phyloP scores from a whole-genome alignment of 2,888 invertebrate species.

The Thelaira solivaga region DNA sequence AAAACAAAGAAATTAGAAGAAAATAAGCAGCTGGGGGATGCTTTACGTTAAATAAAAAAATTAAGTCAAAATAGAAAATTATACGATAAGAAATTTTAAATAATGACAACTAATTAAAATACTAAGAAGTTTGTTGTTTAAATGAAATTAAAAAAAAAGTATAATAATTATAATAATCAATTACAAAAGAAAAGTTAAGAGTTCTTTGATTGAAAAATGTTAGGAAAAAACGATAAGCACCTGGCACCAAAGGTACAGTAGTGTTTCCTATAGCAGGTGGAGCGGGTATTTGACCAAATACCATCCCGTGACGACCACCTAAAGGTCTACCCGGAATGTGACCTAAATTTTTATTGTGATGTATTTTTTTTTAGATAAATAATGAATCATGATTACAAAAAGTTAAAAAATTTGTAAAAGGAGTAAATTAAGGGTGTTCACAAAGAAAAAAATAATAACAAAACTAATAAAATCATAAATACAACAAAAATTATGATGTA shows the following conservation, averaged over 20 bases:
- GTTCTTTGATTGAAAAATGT: slow-evolving; percentile 53
- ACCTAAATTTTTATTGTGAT: slow-evolving; percentile 77
- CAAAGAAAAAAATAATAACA: slow-evolving; percentile 11
- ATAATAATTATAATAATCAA: too few species aligned
- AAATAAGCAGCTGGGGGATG: slow-evolving; percentile 47
- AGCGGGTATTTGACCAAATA: slow-evolving; percentile 80
- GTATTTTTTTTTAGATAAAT: slow-evolving; percentile 60
- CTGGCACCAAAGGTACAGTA: slow-evolving; percentile 79
- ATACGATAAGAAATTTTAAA: slow-evolving; percentile 18
- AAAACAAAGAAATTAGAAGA: background rate
- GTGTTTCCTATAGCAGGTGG: slow-evolving; percentile 77
- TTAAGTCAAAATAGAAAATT: slow-evolving; percentile 29
- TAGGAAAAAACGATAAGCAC: slow-evolving; percentile 76
- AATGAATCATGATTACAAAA: slow-evolving; percentile 60
- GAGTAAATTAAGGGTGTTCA: slow-evolving; percentile 26
- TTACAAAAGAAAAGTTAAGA: slow-evolving; percentile 65
- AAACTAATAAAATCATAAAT: slow-evolving; percentile 1
- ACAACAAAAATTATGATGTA: slow-evolving; percentile 19
- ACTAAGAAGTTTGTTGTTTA: slow-evolving; percentile 27
- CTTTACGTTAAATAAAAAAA: slow-evolving; percentile 39
- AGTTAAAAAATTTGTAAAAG: slow-evolving; percentile 36
- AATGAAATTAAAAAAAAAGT: slow-evolving; percentile 53
- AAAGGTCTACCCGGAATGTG: slow-evolving; percentile 82
- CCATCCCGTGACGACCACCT: slow-evolving; percentile 83
- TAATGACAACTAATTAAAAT: slow-evolving; percentile 45